Percentiles rank a stretch among this genome's conserved stretches.
phyloP scores from a whole-genome alignment of 1,140 invertebrate species.

The Aphaenogaster floridana region DNA sequence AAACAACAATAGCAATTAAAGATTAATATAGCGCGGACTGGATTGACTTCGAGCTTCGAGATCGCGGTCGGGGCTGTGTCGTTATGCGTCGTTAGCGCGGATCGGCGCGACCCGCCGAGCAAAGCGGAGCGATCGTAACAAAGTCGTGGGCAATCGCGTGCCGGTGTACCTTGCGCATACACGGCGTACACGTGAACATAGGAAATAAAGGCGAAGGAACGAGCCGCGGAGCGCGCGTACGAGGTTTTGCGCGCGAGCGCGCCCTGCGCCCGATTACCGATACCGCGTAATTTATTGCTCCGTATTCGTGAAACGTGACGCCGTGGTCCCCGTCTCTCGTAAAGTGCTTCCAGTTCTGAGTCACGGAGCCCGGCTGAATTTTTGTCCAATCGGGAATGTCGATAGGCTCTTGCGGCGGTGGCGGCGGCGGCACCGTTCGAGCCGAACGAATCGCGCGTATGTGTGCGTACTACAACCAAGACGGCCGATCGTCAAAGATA shows the following conservation, averaged over 20 bases:
- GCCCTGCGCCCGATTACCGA: conserved; percentile 82
- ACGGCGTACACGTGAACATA: conserved; percentile 64
- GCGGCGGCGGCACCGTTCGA: conserved; percentile 68
- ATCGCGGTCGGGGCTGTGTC: conserved; percentile 31
- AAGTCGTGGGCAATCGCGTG: conserved; percentile 49
- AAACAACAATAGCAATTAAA: conserved; percentile 20
- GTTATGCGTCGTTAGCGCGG: conserved; percentile 44
- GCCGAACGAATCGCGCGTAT: conserved; percentile 58
- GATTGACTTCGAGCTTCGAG: conserved; percentile 1
- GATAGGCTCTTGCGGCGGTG: conserved; percentile 74
- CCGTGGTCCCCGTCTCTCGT: conserved; percentile 79
- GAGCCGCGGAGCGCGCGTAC: conserved; percentile 53
- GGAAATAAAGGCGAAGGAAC: conserved; percentile 64
- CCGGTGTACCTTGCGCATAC: conserved; percentile 13
- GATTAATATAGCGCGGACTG: conserved; percentile 16
- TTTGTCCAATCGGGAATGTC: conserved; percentile 84
- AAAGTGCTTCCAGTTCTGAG: conserved; percentile 83
- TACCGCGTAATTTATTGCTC: conserved; percentile 86
- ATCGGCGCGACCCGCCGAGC: background rate
- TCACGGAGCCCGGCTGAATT: conserved; percentile 79
- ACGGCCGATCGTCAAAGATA: conserved; percentile 74
- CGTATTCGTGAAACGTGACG: conserved; percentile 83
- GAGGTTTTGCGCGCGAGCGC: conserved; percentile 71
- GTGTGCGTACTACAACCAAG: background rate
- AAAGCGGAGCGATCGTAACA: conserved; percentile 47